A percentile compares a stretch with the other conserved stretches of the same genome.
Conservation (phyloP, 1,140 invertebrate genomes). For the Leptinotarsa texana region DNA sequence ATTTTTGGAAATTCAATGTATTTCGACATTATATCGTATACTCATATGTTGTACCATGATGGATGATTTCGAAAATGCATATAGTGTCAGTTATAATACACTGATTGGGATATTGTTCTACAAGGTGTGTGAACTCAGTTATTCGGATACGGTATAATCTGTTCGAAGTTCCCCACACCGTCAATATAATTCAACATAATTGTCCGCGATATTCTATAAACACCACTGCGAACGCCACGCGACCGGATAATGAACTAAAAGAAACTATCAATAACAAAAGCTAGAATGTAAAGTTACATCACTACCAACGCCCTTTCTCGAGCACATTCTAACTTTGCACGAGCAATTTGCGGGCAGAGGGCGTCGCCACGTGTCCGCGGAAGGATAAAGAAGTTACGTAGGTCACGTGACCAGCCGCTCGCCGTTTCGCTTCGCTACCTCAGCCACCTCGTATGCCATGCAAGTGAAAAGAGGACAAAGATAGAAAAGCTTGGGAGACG, state of each 20-base stretch:
- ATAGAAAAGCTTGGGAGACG: not conserved
- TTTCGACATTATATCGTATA: no score
- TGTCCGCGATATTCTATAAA: constrained; percentile 48
- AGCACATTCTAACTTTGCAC: constrained; percentile 39
- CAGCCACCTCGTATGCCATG: not conserved
- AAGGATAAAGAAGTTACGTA: constrained; percentile 49
- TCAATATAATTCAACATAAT: constrained; percentile 48
- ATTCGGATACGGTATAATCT: not conserved
- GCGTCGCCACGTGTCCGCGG: constrained; percentile 51
- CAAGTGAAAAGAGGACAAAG: not conserved
- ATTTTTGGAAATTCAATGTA: no score
- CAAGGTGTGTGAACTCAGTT: not conserved
- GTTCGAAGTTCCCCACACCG: constrained; percentile 33
- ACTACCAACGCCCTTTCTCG: not conserved
- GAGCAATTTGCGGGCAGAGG: constrained; percentile 53
- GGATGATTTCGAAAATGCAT: no score
- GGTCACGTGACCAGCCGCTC: constrained; percentile 45
- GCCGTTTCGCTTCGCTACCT: constrained; percentile 45
- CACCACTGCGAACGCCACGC: constrained; percentile 45
- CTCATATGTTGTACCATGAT: no score
- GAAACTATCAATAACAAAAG: constrained; percentile 53
- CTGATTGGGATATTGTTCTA: not conserved
- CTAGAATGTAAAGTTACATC: constrained; percentile 31
- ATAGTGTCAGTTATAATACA: no score
- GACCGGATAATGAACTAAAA: constrained; percentile 54